Conservation (phyloP, 2,888 invertebrate species). For the Troides aeacus region DNA sequence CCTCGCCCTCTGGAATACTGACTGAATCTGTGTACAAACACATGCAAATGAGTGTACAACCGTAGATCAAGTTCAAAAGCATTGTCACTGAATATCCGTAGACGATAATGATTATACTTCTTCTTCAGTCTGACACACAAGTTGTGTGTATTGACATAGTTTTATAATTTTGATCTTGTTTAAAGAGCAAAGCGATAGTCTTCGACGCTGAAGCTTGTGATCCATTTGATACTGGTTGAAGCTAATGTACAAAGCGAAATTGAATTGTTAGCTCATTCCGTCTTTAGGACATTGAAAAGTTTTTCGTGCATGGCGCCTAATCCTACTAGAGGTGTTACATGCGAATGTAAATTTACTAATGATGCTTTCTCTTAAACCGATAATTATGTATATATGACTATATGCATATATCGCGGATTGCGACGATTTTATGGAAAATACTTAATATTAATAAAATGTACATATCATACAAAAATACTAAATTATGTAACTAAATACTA, state of each 20-base stretch:
- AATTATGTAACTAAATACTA: conserved; percentile 11
- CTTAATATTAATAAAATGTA: conserved; percentile 12
- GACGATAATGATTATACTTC: conserved; percentile 17
- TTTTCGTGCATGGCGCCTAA: conserved; percentile 61
- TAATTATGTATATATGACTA: conserved; percentile 30
- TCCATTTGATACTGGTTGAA: conserved; percentile 61
- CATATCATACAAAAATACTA: conserved; percentile 21
- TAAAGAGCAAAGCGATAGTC: conserved; percentile 67
- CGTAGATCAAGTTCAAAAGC: conserved; percentile 34
- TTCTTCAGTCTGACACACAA: conserved; percentile 4
- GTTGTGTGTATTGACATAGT: background rate
- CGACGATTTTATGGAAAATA: conserved; percentile 17
- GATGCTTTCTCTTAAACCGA: conserved; percentile 46
- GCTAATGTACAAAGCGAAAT: conserved; percentile 79
- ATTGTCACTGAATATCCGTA: conserved; percentile 39
- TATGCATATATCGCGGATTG: conserved; percentile 33
- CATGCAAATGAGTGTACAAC: conserved; percentile 35
- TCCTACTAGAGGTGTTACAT: conserved; percentile 39
- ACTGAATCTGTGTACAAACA: conserved; percentile 76
- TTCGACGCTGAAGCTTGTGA: conserved; percentile 66
- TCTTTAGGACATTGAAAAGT: conserved; percentile 66
- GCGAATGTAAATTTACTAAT: conserved; percentile 68
- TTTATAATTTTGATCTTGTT: conserved; percentile 36
- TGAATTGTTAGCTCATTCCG: conserved; percentile 77
- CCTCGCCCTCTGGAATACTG: conserved; percentile 82